Conservation (phyloP, 2,888 invertebrate genomes). For the Drosophila kokeensis region DNA sequence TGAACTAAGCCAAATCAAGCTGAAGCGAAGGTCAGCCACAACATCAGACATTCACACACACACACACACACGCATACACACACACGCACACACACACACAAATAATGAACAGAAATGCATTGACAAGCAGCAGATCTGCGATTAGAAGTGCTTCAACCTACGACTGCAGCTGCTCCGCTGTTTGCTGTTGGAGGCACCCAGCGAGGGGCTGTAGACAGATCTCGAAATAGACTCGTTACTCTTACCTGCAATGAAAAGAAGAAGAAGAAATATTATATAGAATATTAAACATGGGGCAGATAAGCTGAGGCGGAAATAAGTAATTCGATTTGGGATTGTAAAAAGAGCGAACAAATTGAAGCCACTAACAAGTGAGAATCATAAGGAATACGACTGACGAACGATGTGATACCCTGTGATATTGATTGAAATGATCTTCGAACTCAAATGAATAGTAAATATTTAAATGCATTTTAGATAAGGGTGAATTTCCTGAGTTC, state of each 20-base stretch:
- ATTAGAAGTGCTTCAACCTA: constrained; percentile 31
- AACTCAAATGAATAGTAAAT: neutral
- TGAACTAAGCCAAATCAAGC: neutral
- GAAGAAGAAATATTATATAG: neutral
- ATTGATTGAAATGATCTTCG: neutral
- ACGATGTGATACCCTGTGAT: constrained; percentile 8
- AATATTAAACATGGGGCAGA: constrained; percentile 38
- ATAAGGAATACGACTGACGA: too few relatives aligned
- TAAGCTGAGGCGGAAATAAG: constrained; percentile 11
- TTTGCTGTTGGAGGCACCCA: neutral
- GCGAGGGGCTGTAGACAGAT: neutral
- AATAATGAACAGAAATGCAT: constrained; percentile 50
- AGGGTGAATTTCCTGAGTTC: neutral
- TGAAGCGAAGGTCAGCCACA: constrained; percentile 41
- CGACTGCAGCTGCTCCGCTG: too few relatives aligned
- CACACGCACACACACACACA: neutral
- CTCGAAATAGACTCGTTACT: constrained; percentile 19
- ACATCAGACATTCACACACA: neutral
- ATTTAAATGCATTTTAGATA: neutral
- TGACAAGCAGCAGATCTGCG: constrained; percentile 37
- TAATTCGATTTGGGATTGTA: constrained; percentile 26
- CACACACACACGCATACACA: neutral
- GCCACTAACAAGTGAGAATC: neutral
- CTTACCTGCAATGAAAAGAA: constrained; percentile 46
- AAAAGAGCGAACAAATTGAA: neutral